Evolutionary conservation across 2,888 invertebrate genomes (phyloP), one percentile per base, ranked within the genome.

Genomic region (Apotomis betuletana): DNA sequence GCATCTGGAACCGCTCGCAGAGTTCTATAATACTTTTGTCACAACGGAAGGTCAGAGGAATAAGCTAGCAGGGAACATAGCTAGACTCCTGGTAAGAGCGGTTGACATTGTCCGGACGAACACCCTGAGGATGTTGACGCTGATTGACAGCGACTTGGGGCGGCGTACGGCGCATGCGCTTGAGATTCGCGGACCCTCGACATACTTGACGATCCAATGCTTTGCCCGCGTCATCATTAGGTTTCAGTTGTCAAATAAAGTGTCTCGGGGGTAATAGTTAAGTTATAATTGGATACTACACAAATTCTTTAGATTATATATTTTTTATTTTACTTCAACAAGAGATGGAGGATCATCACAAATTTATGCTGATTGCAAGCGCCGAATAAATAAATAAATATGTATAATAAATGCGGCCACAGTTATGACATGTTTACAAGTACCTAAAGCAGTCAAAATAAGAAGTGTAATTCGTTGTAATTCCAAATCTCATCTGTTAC

Each of bases 1-100:
- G 3, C 88, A 89, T 77, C 80, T 89, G 3, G 81, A 81, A 51
- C 98, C 98, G 86, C 94, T 95, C 0, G 94, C 95, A 12, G 87
- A 94, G 9, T 98, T 98, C 91, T 99, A 94, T 91, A 85, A 86
- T 60, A 51, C 57, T 8, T 57, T 15, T 12, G 69, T 69, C 12
- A 54, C 6, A 3, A 63, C 57, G 27, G 63, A 69, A 49, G 69
- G 41, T 9, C 13, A 63, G 41, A 69, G 57, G n/a, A 46, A 9
- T 0, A 63, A 63, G 49, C 3, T 69, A 41, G 69, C 69, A n/a
- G 8, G 38, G 15, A 63, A 41, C 8, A 57, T 63, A 5, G 63
- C 69, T 0, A 13, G 4, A 5, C 0, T 49, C 4, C 0, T 58
- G 13, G 51, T 63, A 10, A 41, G 58, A 1, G 10, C 51, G 3